Evolutionary conservation across 2,113 vertebrate genomes (phyloP).

Genomic region (Agelaius phoeniceus): DNA sequence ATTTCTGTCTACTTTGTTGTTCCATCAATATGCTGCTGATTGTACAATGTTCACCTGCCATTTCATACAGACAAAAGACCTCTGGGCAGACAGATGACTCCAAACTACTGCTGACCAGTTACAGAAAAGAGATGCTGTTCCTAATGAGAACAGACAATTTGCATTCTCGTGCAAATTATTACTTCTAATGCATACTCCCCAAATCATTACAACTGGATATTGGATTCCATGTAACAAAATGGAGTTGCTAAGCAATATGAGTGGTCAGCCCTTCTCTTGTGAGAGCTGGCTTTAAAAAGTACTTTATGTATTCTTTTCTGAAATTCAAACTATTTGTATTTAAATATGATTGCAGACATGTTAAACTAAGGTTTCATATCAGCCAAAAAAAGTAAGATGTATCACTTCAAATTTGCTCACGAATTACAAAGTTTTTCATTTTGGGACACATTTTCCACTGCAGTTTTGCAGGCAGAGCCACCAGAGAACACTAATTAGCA

Average conservation of each 20-base stretch:
- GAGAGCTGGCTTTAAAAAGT: constrained; percentile 29
- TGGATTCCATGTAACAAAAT: constrained; percentile 51
- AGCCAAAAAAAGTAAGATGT: background rate
- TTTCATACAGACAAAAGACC: constrained; percentile 39
- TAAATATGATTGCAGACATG: constrained; percentile 39
- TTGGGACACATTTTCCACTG: background rate
- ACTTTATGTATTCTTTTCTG: constrained; percentile 30
- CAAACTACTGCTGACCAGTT: constrained; percentile 34
- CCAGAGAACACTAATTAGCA: constrained; percentile 72
- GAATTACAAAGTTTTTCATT: constrained; percentile 19
- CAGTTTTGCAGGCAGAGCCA: constrained; percentile 23
- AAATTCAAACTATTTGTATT: constrained; percentile 35
- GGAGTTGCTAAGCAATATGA: constrained; percentile 70
- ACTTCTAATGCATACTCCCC: constrained; percentile 36
- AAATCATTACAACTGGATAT: constrained; percentile 26
- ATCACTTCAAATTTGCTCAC: constrained; percentile 9
- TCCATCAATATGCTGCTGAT: background rate
- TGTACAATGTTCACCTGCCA: background rate
- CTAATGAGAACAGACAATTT: constrained; percentile 47
- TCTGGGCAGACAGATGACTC: constrained; percentile 24
- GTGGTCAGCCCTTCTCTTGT: constrained; percentile 46
- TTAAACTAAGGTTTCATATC: constrained; percentile 27
- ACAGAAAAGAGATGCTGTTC: constrained; percentile 43
- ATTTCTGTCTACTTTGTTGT: background rate
- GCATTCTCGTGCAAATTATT: constrained; percentile 66